phyloP scores from a whole-genome alignment of 2,113 vertebrate genomes.

The Eidolon helvum region DNA sequence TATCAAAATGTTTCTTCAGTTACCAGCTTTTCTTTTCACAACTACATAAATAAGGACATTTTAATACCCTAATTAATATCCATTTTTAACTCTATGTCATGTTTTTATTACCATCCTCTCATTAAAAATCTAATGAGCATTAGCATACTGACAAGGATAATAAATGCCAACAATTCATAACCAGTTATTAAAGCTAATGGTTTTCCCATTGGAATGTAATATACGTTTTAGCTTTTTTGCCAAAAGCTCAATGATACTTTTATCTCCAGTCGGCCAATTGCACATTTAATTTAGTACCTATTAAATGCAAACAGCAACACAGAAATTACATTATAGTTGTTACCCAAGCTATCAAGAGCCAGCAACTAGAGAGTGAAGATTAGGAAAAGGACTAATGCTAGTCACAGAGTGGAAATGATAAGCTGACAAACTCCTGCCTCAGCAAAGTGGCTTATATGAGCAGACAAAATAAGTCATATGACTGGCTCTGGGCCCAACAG shows the following conservation, averaged over 20 bases:
- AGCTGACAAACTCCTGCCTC: constrained; percentile 12
- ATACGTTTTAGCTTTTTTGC: constrained; percentile 67
- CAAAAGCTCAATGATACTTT: constrained; percentile 73
- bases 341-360: constrained; percentile 53
- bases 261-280: constrained; percentile 70
- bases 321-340: constrained; percentile 69
- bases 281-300: constrained; percentile 76
- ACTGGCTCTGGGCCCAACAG: neutral
- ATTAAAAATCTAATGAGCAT: constrained; percentile 80
- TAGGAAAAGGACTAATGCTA: constrained; percentile 47
- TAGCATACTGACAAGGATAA: constrained; percentile 78
- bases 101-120: constrained; percentile 72
- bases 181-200: constrained; percentile 73
- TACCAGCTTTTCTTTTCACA: constrained; percentile 68
- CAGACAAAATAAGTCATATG: neutral
- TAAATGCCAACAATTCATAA: constrained; percentile 76
- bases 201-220: constrained; percentile 74
- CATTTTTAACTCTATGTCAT: constrained; percentile 73
- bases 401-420: neutral
- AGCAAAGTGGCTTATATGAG: neutral
- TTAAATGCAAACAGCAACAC: constrained; percentile 68
- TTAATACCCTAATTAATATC: constrained; percentile 75
- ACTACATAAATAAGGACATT: constrained; percentile 73
- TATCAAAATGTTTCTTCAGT: constrained; percentile 57
- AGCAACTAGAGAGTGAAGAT: constrained; percentile 60